Evolutionary conservation across 2,113 vertebrate species (phyloP), one percentile per base, ranked within the genome.

Genomic region (Galeopterus variegatus): DNA sequence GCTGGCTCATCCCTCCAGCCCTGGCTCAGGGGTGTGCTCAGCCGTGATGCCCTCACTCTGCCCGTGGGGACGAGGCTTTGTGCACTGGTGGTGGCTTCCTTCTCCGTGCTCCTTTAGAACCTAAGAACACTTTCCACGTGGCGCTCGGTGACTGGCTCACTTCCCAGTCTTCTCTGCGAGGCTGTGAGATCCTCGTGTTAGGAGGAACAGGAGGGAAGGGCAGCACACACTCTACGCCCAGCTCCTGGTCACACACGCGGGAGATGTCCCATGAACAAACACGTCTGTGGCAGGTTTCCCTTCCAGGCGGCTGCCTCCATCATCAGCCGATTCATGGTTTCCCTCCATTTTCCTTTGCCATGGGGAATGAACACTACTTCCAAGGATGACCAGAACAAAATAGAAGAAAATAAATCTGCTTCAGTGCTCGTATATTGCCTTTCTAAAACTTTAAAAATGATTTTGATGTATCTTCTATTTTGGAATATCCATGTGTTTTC

Each of bases 41-140:
- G 24, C 67, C 23, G 8, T 6, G 58, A 56, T 19, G 58, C 41
- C 62, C 36, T 56, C 48, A 41, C 48, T 3, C 15, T 12, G 41
- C 11, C 10, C 8, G 48, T 24, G 2, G 0, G 26, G 15, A 56
- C 56, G 18, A 23, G 19, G 26, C 52, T 41, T 24, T 23, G 48
- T 23, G 31, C 6, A 1, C 85, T 10, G 48, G 19, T 15, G 0
- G 8, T 1, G 4, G 11, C 58, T 73, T 28, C 14, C 60, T 45
- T 31, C 73, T 17, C 54, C 64, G 41, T 14, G 36, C 18, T 31
- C 24, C 64, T 28, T 23, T 21, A 62, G 56, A 88, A 23, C 31
- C 82, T 17, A 6, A 10, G 3, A 12, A 4, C 36, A 17, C 19
- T 11, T 28, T 7, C 5, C 8, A 24, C 0, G 0, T 48, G 52